Evolutionary conservation across 2,797 vertebrate species (phyloP).

Genomic region (Sebastes ruberrimus): DNA sequence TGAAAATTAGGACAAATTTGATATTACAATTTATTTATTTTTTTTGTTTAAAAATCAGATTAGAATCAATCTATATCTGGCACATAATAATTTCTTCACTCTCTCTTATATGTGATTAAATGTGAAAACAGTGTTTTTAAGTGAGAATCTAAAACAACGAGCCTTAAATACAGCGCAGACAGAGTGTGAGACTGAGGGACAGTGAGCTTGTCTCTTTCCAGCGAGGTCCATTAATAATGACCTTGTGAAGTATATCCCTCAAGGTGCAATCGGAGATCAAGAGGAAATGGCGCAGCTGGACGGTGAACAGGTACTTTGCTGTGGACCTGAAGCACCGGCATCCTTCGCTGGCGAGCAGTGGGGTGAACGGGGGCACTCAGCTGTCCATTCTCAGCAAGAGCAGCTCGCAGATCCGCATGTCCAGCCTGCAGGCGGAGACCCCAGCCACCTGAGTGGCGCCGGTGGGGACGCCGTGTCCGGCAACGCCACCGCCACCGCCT

Average conservation of each 20-base stretch:
- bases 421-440: conserved; percentile 79
- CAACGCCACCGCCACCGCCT: neutral
- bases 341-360: conserved; percentile 97
- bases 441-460: conserved; percentile 62
- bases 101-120: neutral
- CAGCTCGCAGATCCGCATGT: conserved; percentile 98
- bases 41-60: neutral
- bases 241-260: conserved; percentile 90
- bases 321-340: conserved; percentile 99
- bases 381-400: conserved; percentile 98
- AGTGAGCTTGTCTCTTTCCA: conserved; percentile 62
- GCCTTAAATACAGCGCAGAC: conserved; percentile 75
- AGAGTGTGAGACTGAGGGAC: conserved; percentile 81
- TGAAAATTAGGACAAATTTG: neutral
- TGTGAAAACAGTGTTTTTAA: neutral
- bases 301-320: conserved; percentile 99
- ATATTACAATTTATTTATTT: neutral
- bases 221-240: conserved; percentile 89
- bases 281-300: conserved; percentile 99
- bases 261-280: conserved; percentile 99
- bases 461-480: neutral
- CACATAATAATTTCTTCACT: neutral
- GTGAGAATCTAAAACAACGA: neutral
- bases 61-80: neutral
- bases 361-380: conserved; percentile 97